phyloP scores from a whole-genome alignment of 2,797 vertebrate species.

The Zonotrichia albicollis region DNA sequence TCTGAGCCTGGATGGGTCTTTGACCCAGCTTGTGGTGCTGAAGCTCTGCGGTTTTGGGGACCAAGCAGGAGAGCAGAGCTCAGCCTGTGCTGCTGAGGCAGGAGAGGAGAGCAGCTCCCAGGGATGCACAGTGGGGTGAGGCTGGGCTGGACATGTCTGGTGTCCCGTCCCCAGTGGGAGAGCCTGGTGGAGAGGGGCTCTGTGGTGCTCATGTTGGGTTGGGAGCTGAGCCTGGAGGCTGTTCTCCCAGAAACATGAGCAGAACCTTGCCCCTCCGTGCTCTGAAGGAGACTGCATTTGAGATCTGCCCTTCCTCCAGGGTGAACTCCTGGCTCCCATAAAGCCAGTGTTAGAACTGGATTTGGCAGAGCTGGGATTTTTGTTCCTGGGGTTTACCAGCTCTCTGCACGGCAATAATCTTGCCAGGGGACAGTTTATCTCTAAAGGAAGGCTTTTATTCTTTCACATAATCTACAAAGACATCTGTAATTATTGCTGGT shows the following conservation, averaged over 20 bases:
- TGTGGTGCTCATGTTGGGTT: fast-evolving
- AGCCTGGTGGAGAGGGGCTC: background rate
- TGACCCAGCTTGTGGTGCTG: background rate
- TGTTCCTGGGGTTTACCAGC: conserved; percentile 19
- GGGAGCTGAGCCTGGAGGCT: background rate
- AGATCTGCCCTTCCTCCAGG: background rate
- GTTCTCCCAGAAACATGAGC: background rate
- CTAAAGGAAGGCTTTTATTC: conserved; percentile 37
- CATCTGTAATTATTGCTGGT: conserved; percentile 64
- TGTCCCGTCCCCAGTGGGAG: background rate
- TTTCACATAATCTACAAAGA: conserved; percentile 22
- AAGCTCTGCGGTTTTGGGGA: fast-evolving
- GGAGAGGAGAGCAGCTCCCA: background rate
- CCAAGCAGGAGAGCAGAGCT: background rate
- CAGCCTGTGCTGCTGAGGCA: background rate
- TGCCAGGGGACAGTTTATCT: conserved; percentile 45
- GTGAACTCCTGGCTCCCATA: background rate
- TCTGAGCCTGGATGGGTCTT: fast-evolving
- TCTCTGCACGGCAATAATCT: background rate
- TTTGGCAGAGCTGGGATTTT: background rate
- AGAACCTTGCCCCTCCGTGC: background rate
- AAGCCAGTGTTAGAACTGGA: background rate
- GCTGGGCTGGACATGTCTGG: background rate
- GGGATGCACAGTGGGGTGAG: background rate
- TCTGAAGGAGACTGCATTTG: background rate